phyloP scores from a whole-genome alignment of 92 coral and sea anemone species.

The Pocillopora meandrina region DNA sequence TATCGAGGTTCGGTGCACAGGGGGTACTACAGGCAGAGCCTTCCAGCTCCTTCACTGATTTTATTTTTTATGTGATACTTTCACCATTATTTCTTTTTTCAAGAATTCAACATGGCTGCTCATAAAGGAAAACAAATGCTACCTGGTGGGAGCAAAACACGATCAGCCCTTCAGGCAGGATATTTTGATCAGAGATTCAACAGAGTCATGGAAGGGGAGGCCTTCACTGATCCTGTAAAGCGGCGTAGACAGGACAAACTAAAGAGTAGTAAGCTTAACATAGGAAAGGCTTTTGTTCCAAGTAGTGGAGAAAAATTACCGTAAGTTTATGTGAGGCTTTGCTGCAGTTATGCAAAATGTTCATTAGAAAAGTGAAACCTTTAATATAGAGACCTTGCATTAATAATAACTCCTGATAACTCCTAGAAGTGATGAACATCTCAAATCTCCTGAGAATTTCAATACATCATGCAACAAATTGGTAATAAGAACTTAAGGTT shows the following conservation, averaged over 20 bases:
- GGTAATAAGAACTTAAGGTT: too few species aligned
- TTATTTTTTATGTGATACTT: too few species aligned
- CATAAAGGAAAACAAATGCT: conserved; percentile 98
- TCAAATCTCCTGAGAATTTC: too few species aligned
- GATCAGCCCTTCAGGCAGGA: conserved; percentile 85
- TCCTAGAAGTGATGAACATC: too few species aligned
- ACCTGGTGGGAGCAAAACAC: conserved; percentile 93
- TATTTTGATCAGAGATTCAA: conserved; percentile 93
- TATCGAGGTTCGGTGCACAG: too few species aligned
- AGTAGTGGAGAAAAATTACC: conserved; percentile 91
- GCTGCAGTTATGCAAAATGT: too few species aligned
- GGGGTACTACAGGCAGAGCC: too few species aligned
- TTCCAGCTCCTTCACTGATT: too few species aligned
- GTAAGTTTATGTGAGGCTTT: conserved; percentile 54
- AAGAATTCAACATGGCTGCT: conserved; percentile 90
- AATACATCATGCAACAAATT: too few species aligned
- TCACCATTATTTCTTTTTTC: neutral
- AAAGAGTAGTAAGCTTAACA: conserved; percentile 73
- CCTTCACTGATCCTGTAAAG: conserved; percentile 86
- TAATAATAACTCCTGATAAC: too few species aligned
- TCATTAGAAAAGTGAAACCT: too few species aligned
- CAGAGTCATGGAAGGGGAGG: conserved; percentile 91
- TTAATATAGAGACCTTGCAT: too few species aligned
- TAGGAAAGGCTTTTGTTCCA: conserved; percentile 98
- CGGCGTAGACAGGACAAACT: conserved; percentile 84